Base-by-base conservation (phyloP, 2,888 invertebrate genomes). In the Automeris io region DNA sequence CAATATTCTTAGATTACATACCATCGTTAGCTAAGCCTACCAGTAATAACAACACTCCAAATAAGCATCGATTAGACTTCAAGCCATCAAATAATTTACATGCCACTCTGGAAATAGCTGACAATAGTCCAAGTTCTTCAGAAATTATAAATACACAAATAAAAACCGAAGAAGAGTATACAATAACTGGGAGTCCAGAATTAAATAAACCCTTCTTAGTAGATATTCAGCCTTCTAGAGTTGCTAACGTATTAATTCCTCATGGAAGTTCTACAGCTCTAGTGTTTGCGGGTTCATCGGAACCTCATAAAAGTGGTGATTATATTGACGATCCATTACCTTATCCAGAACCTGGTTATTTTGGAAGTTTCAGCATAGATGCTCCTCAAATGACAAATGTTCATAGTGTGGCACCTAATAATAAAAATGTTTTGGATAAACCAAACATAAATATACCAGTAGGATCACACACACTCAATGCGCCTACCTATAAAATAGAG, bases 211-310 rank as follows among this genome's bases (percentile, higher is more conserved):
- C 92, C 2, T 87, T 94, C 54, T 75, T 94, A 50, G 93, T 94
- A 0, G 92, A 94, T 52, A 91, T 94, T 49, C 93, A 93, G 68
- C 94, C 94, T n/a, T 93, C 93, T 40, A 91, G 93, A 75, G 91
- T 93, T 0, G 93, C 93, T 6, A 93, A 93, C 62, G 92, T 94
- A 7, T 88, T 93, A 6, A 93, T 94, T 51, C 93, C 93, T 0
- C 92, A 92, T 62, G 91, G 91, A 29, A 93, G 93, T 49, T 90
- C 92, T 3, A 92, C 93, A 11, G 93, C 93, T 34, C 70, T 93
- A 41, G 91, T 93, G 40, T 93, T 92, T 57, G 92, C 92, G 33
- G 92, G 92, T 34, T 90, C 92, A 1, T 90, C 89, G 8, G 92
- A 93, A 60, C 91, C 91, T 4, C 92, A 92, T 53, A 91, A 91